These are phyloP conservation scores for Tenthredo scrophulariae DNA, from an alignment of 2,888 invertebrate genomes.

Conservation along the genomic window DNA sequence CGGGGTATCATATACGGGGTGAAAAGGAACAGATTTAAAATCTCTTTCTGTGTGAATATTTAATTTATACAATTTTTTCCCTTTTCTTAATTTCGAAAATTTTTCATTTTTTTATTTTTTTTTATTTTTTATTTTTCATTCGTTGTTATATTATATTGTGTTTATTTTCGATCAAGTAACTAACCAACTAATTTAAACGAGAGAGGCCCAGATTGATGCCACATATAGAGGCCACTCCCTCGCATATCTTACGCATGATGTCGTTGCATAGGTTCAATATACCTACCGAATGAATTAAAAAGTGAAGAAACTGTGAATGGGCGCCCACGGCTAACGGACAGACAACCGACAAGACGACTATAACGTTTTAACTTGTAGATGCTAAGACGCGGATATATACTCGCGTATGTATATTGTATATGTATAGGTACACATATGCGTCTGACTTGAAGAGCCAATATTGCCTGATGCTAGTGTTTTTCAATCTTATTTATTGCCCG, in stretches of 20 bases:
- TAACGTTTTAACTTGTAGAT: no score
- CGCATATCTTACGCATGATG: constrained; percentile 76
- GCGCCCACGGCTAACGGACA: constrained; percentile 31
- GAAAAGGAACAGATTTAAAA: constrained; percentile 1
- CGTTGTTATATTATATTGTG: no score
- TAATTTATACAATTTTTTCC: no score
- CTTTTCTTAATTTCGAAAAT: no score
- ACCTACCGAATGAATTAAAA: constrained; percentile 49
- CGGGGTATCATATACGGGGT: neutral
- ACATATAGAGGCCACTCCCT: constrained; percentile 69
- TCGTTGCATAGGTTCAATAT: constrained; percentile 60
- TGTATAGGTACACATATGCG: neutral
- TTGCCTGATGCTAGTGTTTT: neutral
- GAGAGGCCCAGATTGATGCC: neutral
- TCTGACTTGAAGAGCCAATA: neutral
- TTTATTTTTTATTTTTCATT: no score
- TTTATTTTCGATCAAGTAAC: neutral
- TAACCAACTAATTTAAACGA: neutral
- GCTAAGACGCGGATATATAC: neutral
- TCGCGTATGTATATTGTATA: neutral
- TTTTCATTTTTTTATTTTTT: no score
- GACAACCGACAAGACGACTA: neutral
- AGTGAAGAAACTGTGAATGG: constrained; percentile 47
- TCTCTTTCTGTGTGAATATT: neutral
- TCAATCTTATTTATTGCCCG: constrained; percentile 24